Evolutionary conservation across 2,888 invertebrate species (phyloP).

Genomic region (Gasteruption jaculator): DNA sequence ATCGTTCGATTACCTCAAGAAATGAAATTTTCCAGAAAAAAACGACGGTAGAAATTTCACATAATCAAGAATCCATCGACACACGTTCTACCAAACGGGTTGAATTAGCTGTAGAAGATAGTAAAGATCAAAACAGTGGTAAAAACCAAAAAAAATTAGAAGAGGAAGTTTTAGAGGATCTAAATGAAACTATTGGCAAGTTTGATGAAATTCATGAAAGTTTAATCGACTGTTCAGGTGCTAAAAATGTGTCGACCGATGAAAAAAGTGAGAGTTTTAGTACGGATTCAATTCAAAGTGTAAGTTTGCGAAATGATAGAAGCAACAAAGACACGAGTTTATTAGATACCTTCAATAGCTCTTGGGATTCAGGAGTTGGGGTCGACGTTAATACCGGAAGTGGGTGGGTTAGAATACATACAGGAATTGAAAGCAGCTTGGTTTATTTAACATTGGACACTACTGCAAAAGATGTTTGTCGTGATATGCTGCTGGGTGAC

Average conservation of each 20-base stretch:
- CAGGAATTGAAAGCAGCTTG: constrained; percentile 59
- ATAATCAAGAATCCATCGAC: too few relatives aligned
- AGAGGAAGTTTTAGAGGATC: constrained; percentile 36
- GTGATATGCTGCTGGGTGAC: constrained; percentile 54
- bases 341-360: constrained; percentile 41
- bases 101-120: too few relatives aligned
- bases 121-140: too few relatives aligned
- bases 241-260: constrained; percentile 17
- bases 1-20: too few relatives aligned
- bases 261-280: constrained; percentile 33
- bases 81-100: too few relatives aligned
- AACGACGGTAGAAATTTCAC: too few relatives aligned
- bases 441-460: constrained; percentile 59
- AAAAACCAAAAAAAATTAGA: constrained; percentile 21
- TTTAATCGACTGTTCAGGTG: constrained; percentile 16
- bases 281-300: constrained; percentile 38
- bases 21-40: too few relatives aligned
- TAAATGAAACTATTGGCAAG: constrained; percentile 43
- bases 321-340: constrained; percentile 16
- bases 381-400: constrained; percentile 54
- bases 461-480: constrained; percentile 54
- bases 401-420: constrained; percentile 63
- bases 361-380: constrained; percentile 52
- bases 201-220: constrained; percentile 34
- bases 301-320: constrained; percentile 22